phyloP scores from a whole-genome alignment of 2,888 invertebrate genomes.

The Pandemis cinnamomeana region DNA sequence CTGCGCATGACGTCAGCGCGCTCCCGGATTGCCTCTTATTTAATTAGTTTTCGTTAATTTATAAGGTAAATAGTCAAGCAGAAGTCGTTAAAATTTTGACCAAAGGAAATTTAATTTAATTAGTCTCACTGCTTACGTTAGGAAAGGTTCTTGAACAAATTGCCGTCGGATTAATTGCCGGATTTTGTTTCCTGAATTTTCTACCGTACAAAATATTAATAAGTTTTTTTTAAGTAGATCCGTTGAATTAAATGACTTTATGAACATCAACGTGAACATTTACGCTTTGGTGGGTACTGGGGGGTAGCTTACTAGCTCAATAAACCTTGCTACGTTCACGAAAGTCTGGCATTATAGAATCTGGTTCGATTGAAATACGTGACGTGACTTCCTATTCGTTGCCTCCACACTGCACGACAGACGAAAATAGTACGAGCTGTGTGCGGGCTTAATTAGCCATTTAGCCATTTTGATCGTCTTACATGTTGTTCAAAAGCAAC shows the following conservation, averaged over 20 bases:
- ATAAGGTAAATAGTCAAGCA: constrained; percentile 55
- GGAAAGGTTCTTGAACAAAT: constrained; percentile 23
- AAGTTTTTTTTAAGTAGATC: not conserved
- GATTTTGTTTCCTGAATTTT: constrained; percentile 13
- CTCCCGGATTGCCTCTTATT: constrained; percentile 48
- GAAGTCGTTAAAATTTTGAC: constrained; percentile 40
- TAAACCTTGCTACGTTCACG: constrained; percentile 18
- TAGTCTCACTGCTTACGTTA: constrained; percentile 22
- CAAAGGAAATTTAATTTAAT: constrained; percentile 35
- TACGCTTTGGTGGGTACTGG: not conserved
- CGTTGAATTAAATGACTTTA: not conserved
- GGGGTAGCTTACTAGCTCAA: not conserved
- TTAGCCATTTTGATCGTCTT: constrained; percentile 52
- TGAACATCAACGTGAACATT: not conserved
- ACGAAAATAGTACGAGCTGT: constrained; percentile 53
- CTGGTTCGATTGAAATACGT: constrained; percentile 77
- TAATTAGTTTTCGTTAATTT: constrained; percentile 59
- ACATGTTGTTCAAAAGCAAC: constrained; percentile 44
- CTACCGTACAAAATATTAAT: not conserved
- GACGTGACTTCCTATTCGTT: constrained; percentile 62
- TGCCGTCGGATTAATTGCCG: constrained; percentile 6
- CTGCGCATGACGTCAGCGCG: constrained; percentile 49
- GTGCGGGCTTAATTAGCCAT: constrained; percentile 59
- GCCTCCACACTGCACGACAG: constrained; percentile 42
- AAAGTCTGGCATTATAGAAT: constrained; percentile 49